phyloP scores from a whole-genome alignment of 2,797 vertebrate genomes.

The Rhadinocentrus ornatus region DNA sequence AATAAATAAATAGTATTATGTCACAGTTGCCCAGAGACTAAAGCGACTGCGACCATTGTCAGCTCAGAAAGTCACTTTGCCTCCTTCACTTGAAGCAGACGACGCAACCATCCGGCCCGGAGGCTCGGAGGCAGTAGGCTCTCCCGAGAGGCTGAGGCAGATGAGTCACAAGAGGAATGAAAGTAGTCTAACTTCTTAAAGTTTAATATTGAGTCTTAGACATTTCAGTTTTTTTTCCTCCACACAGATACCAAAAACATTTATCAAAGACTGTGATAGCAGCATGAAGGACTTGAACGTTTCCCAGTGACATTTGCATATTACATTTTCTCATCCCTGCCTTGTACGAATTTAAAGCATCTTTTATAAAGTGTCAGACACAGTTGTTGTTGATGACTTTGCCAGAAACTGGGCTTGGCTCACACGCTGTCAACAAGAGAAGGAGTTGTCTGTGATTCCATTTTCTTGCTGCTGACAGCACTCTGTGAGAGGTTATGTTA shows the following conservation, averaged over 20 bases:
- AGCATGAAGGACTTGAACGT: conserved; percentile 31
- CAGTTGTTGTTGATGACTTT: not conserved
- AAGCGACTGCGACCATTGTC: conserved; percentile 36
- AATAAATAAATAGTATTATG: conserved; percentile 26
- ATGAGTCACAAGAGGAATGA: conserved; percentile 53
- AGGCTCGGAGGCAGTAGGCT: conserved; percentile 19
- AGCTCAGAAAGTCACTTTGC: not conserved
- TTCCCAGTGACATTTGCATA: conserved; percentile 52
- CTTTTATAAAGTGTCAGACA: conserved; percentile 43
- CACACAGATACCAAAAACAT: conserved; percentile 25
- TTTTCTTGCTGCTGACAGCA: not conserved
- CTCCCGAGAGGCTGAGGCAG: conserved; percentile 36
- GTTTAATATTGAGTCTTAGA: conserved; percentile 54
- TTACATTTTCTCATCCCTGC: conserved; percentile 23
- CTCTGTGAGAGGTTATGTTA: not conserved
- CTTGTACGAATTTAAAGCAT: conserved; percentile 16
- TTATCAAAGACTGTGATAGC: conserved; percentile 43
- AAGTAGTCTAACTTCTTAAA: conserved; percentile 34
- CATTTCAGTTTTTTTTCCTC: conserved; percentile 35
- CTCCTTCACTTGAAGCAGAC: conserved; percentile 18
- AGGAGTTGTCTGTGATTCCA: not conserved
- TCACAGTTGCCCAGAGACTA: conserved; percentile 23
- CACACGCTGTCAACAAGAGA: not conserved
- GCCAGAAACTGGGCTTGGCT: not conserved
- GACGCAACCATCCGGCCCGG: conserved; percentile 10